Conservation (phyloP, 2,888 invertebrate species). For the Pediacus dermestoides region DNA sequence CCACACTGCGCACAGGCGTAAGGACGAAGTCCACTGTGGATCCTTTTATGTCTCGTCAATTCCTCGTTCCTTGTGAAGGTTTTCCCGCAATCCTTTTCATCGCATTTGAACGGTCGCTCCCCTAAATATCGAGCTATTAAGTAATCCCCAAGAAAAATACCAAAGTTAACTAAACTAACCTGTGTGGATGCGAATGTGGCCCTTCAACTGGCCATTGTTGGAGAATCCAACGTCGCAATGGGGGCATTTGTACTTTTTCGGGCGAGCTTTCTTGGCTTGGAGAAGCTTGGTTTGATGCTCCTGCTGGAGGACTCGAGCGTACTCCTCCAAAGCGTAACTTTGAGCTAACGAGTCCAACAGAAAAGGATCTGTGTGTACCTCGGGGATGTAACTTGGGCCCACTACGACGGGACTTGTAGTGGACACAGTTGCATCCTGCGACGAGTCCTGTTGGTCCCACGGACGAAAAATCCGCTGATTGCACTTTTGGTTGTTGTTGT, state of each 20-base stretch:
- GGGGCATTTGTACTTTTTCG: slow-evolving; percentile 88
- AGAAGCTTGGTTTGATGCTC: slow-evolving; percentile 67
- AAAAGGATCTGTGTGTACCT: slow-evolving; percentile 37
- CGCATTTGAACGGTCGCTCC: slow-evolving; percentile 85
- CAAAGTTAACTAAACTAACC: slow-evolving; percentile 52
- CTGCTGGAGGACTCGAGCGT: slow-evolving; percentile 66
- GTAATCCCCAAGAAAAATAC: not conserved
- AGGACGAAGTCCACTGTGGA: slow-evolving; percentile 82
- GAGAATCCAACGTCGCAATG: slow-evolving; percentile 88
- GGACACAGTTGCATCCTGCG: slow-evolving; percentile 58
- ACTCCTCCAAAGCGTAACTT: slow-evolving; percentile 64
- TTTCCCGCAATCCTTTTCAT: slow-evolving; percentile 80
- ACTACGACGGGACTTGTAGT: slow-evolving; percentile 57
- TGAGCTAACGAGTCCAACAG: slow-evolving; percentile 44
- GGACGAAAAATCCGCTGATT: slow-evolving; percentile 35
- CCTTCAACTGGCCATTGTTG: slow-evolving; percentile 90
- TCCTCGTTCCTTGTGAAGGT: slow-evolving; percentile 91
- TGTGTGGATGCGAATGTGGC: slow-evolving; percentile 87
- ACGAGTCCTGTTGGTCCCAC: slow-evolving; percentile 30
- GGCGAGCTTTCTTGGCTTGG: slow-evolving; percentile 71
- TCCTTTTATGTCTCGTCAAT: slow-evolving; percentile 84
- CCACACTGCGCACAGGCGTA: slow-evolving; percentile 85
- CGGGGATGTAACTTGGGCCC: too few relatives aligned
- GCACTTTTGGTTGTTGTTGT: slow-evolving; percentile 31
- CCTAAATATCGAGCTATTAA: slow-evolving; percentile 49